Percentiles rank a stretch among this genome's conserved stretches.
Conservation (phyloP, 2,113 vertebrate species). For the Dicrurus megarhynchus region DNA sequence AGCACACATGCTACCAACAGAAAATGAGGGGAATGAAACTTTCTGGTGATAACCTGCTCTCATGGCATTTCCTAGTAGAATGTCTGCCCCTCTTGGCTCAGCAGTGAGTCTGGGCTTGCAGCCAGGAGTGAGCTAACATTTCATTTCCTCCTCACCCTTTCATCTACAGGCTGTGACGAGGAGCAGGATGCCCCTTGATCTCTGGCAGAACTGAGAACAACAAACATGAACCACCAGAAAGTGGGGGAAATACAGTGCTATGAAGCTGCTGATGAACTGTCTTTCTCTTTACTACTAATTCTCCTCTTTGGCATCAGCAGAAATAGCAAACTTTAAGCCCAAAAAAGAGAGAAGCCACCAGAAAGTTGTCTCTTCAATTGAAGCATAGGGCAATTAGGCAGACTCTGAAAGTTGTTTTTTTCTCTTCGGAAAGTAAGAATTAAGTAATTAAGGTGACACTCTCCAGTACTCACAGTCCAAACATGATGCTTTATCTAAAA, state of each 20-base stretch:
- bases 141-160: not conserved
- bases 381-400: not conserved
- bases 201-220: not conserved
- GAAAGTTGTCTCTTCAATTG: not conserved
- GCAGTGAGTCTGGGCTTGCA: not conserved
- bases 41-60: not conserved
- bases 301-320: not conserved
- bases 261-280: not conserved
- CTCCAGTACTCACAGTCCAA: not conserved
- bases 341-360: not conserved
- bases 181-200: not conserved
- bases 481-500: not conserved
- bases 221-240: not conserved
- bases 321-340: not conserved
- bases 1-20: not conserved
- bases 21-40: not conserved
- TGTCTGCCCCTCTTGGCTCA: not conserved
- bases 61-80: fast-evolving
- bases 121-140: not conserved
- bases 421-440: not conserved
- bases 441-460: not conserved
- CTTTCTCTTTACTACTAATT: not conserved
- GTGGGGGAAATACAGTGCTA: not conserved
- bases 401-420: not conserved
- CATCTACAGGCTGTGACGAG: not conserved